phyloP scores from a whole-genome alignment of 2,113 vertebrate genomes.

The Tonatia bakeri region DNA sequence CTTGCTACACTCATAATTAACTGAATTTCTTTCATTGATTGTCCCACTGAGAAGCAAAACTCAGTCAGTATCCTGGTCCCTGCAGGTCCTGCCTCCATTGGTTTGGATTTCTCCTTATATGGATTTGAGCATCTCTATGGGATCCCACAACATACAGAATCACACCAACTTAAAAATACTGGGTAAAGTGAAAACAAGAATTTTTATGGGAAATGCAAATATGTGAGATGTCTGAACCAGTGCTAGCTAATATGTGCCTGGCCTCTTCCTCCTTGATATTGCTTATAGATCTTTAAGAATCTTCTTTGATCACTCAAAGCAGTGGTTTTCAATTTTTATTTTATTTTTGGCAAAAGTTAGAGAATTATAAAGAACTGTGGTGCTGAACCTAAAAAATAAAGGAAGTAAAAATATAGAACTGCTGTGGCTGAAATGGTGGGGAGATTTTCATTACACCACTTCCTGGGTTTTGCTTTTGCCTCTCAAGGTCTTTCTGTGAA shows the following conservation, averaged over 20 bases:
- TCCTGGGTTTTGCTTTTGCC: neutral
- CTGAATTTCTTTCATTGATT: neutral
- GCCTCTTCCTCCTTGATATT: neutral
- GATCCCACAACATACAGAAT: constrained; percentile 91
- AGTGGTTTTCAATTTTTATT: neutral
- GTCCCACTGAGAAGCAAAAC: constrained; percentile 26
- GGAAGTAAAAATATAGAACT: neutral
- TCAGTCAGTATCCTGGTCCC: constrained; percentile 33
- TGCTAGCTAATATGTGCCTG: neutral
- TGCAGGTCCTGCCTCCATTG: constrained; percentile 90
- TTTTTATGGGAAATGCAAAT: neutral
- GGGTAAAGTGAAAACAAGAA: constrained; percentile 78
- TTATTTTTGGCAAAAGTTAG: neutral
- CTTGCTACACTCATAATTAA: neutral
- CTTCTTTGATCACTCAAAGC: neutral
- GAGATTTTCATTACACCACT: neutral
- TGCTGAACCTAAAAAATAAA: constrained; percentile 5
- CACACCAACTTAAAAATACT: constrained; percentile 90
- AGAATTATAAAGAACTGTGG: neutral
- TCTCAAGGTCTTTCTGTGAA: neutral
- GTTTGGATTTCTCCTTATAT: constrained; percentile 90
- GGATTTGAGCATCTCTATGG: constrained; percentile 92
- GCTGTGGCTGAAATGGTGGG: neutral
- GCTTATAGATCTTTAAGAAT: constrained; percentile 13
- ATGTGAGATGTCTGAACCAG: neutral